Percentiles rank a stretch among this genome's conserved stretches.
Evolutionary conservation across 2,888 invertebrate genomes (phyloP).

Genomic region (Ctena decussata): DNA sequence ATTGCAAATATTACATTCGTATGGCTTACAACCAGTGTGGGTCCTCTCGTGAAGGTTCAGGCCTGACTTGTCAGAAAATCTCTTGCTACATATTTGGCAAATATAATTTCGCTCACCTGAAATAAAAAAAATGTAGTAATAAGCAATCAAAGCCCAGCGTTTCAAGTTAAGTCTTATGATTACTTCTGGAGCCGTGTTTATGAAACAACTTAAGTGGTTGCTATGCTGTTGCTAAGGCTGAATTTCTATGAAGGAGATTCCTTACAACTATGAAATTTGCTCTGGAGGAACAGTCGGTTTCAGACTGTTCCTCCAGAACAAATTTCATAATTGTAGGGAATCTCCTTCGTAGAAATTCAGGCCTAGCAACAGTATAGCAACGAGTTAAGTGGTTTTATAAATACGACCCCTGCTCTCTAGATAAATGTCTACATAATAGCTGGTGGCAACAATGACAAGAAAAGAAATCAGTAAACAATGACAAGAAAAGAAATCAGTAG

Average conservation of each 20-base stretch:
- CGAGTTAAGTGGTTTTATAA: no score
- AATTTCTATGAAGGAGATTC: neutral
- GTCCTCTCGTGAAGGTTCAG: neutral
- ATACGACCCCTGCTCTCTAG: no score
- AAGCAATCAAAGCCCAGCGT: neutral
- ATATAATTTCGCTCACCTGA: neutral
- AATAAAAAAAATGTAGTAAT: neutral
- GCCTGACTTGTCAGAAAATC: neutral
- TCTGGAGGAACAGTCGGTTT: neutral
- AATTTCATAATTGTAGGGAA: no score
- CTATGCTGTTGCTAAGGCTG: neutral
- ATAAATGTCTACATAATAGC: no score
- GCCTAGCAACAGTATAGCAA: no score
- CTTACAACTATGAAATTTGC: neutral
- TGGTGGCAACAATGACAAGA: no score
- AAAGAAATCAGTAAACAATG: no score
- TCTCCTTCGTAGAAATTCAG: no score
- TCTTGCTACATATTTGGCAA: neutral
- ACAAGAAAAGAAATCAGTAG: no score
- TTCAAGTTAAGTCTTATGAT: neutral
- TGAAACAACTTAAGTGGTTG: no score
- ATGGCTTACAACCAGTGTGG: neutral
- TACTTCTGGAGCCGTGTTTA: neutral
- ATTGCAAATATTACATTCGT: neutral
- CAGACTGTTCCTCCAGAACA: no score